Evolutionary conservation across 2,113 vertebrate species (phyloP).

Genomic region (Perca fluviatilis): DNA sequence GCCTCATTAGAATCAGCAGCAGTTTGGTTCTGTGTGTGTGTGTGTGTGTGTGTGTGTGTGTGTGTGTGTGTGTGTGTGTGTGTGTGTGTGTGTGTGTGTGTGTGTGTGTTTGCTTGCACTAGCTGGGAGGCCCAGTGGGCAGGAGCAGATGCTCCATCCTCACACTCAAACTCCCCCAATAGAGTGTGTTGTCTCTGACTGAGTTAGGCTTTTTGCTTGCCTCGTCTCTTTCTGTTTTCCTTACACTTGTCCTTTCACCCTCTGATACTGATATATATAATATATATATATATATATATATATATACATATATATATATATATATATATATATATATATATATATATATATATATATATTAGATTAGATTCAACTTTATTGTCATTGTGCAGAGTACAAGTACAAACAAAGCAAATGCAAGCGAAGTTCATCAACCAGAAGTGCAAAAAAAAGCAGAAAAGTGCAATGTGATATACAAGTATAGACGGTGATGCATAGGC

Average conservation of each 20-base stretch:
- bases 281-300: not conserved
- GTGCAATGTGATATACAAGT: too few species aligned
- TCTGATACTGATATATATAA: slow-evolving; percentile 15
- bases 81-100: slow-evolving; percentile 20
- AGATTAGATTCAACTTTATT: too few species aligned
- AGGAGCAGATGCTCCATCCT: slow-evolving; percentile 78
- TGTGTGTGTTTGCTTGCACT: slow-evolving; percentile 64
- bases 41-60: slow-evolving; percentile 25
- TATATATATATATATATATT: not conserved
- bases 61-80: slow-evolving; percentile 12
- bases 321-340: not conserved
- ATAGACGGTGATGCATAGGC: too few species aligned
- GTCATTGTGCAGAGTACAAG: too few species aligned
- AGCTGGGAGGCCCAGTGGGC: slow-evolving; percentile 71
- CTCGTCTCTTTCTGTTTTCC: slow-evolving; percentile 4
- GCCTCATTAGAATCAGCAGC: slow-evolving; percentile 78
- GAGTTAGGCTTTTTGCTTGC: slow-evolving; percentile 41
- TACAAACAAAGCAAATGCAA: too few species aligned
- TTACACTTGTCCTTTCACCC: slow-evolving; percentile 39
- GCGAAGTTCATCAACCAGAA: too few species aligned
- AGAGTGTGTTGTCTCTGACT: slow-evolving; percentile 48
- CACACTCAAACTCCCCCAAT: slow-evolving; percentile 65
- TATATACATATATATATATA: slow-evolving; percentile 8
- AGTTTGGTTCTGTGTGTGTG: slow-evolving; percentile 50
- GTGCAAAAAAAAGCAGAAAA: too few species aligned